Evolutionary conservation across 2,113 vertebrate genomes (phyloP).

Genomic region (Sigmodon hispidus): DNA sequence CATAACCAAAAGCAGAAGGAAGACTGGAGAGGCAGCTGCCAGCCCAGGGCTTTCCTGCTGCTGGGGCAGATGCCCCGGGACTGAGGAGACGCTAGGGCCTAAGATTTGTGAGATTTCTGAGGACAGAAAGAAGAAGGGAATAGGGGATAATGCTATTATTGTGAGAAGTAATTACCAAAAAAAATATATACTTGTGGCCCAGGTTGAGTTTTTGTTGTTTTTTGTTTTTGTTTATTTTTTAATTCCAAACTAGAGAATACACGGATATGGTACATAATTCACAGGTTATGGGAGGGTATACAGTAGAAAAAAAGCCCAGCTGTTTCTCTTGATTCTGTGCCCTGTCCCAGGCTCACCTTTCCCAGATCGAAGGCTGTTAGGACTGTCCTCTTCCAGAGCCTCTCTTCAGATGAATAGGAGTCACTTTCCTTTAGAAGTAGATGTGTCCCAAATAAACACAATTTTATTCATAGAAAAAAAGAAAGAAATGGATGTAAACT

Average conservation of each 20-base stretch:
- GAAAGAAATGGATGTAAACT: background rate
- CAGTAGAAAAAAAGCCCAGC: background rate
- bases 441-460: no score
- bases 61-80: background rate
- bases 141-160: background rate
- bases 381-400: background rate
- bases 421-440: background rate
- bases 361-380: background rate
- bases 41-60: conserved; percentile 48
- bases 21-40: conserved; percentile 63
- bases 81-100: background rate
- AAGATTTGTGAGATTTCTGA: background rate
- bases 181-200: background rate
- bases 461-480: no score
- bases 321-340: background rate
- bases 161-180: background rate
- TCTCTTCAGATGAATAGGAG: background rate
- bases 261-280: background rate
- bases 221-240: background rate
- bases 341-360: background rate
- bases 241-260: background rate
- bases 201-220: background rate
- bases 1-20: conserved; percentile 76
- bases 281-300: background rate
- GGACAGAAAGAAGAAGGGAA: conserved; percentile 12